Evolutionary conservation across 2,113 vertebrate genomes (phyloP), one percentile per base, ranked within the genome.

Genomic region (Puntigrus tetrazona): DNA sequence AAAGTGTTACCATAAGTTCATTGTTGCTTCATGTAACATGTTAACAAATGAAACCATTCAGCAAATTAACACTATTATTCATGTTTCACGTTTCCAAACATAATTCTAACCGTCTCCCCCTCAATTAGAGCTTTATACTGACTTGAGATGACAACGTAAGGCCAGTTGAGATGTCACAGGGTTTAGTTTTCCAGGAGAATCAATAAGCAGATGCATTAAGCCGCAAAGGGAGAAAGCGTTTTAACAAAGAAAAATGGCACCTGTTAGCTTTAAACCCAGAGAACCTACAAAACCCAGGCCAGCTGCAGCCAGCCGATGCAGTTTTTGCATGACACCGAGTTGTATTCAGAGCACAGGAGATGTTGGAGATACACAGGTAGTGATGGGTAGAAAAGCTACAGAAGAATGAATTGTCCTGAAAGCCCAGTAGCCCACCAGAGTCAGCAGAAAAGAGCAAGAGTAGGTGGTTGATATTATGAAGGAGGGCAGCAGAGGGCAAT

Each of bases 401-500:
- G 41, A 47, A 41, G 25, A 65, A 43, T 18, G 78, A 31, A 78
- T 61, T 41, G 36, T 80, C 78, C 78, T 34, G 25, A 20, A 80
- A 47, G 36, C 38, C 55, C 38, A 43, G 34, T 27, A 47, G 41
- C 78, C 78, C 78, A 80, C 78, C 78, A 65, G 78, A 80, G 59
- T 80, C 78, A 80, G 78, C 59, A 65, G 78, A 65, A 61, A 61
- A 65, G 59, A 65, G 59, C 59, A 29, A 25, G 76, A 41, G 78
- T 80, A 65, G 78, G 78, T 80, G 78, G 59, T 65, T 65, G 72
- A 80, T 31, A 65, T 63, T 65, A 80, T 65, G 27, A 80, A 65
- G 78, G 59, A 80, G 41, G 78, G 77, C 77, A 78, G 77, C 55
- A 78, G 77, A 78, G 77, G 77, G 78, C 78, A 80, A 80, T 18